Conservation (phyloP, 1,140 invertebrate species). For the Drosophila fuyamai region DNA sequence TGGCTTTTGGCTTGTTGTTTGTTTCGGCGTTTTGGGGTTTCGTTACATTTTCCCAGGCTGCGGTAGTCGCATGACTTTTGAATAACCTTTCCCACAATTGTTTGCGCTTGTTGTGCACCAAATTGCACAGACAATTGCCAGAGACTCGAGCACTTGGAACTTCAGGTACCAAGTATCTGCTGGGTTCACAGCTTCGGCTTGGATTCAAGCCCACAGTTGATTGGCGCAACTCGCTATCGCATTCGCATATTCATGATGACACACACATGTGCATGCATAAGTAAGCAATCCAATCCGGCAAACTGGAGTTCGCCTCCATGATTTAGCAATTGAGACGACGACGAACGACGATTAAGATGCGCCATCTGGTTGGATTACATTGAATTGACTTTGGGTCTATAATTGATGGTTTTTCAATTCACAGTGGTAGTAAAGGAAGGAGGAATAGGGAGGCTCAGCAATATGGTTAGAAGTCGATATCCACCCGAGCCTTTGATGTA, state of each 20-base stretch:
- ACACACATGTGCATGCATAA: slow-evolving; percentile 77
- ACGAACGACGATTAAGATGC: slow-evolving; percentile 53
- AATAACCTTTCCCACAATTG: slow-evolving; percentile 81
- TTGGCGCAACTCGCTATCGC: slow-evolving; percentile 57
- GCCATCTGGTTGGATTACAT: slow-evolving; percentile 60
- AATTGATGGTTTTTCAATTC: slow-evolving; percentile 63
- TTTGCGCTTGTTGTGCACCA: slow-evolving; percentile 57
- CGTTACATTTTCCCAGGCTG: slow-evolving; percentile 60
- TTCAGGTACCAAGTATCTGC: slow-evolving; percentile 7
- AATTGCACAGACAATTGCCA: slow-evolving; percentile 76
- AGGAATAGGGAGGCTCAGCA: background rate
- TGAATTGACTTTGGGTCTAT: slow-evolving; percentile 64
- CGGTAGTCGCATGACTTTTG: slow-evolving; percentile 68
- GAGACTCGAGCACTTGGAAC: slow-evolving; percentile 10
- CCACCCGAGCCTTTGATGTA: slow-evolving; percentile 43
- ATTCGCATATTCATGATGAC: slow-evolving; percentile 74
- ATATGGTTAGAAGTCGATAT: slow-evolving; percentile 8
- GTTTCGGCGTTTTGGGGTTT: slow-evolving; percentile 9
- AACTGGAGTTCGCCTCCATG: slow-evolving; percentile 40
- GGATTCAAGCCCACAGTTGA: slow-evolving; percentile 44
- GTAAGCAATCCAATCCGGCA: slow-evolving; percentile 48
- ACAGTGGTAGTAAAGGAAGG: slow-evolving; percentile 1
- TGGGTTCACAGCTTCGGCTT: slow-evolving; percentile 20
- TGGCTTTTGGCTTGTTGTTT: slow-evolving; percentile 27
- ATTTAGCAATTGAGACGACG: slow-evolving; percentile 54